Evolutionary conservation across 2,888 invertebrate genomes (phyloP), one percentile per base, ranked within the genome.

Genomic region (Ptychoptera contaminata): DNA sequence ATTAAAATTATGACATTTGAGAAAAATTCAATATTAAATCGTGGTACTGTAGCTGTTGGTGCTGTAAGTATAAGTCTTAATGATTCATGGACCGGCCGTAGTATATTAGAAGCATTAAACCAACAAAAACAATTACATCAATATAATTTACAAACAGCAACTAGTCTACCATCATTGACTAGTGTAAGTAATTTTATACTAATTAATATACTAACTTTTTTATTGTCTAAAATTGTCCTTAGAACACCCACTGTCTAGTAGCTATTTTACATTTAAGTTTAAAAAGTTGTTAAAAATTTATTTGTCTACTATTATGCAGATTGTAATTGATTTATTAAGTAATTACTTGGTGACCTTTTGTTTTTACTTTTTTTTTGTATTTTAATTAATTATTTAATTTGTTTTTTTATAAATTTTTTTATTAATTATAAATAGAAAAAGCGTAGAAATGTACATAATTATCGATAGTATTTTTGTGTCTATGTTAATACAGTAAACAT

Each of bases 61-160:
- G 68, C 69, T 14, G 67, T 71, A 37, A 71, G 73, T 10, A 57
- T 72, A 44, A 71, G 73, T 57, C 59, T 71, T 44, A 69, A 70
- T 54, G 70, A 70, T 48, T 72, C 74, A 23, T 76, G 77, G 76
- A 71, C 73, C 40, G 71, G 71, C n/a, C 66, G 67, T 54, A 68
- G 69, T 45, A 61, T 71, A 42, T 58, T 69, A 51, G 66, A 69
- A 49, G 67, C 67, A n/a, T 54, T 69, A 7, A n/a, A 23, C 7
- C 23, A 23, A 5, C 23, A 23, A 23, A 3, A 23, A 23, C 23
- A 23, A 23, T 23, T n/a, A n/a, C n/a, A n/a, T n/a, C n/a, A n/a
- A n/a, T n/a, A n/a, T 49, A 57, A 63, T 41, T 53, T 65, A 46
- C 61, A 62, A 34, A 57, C 59, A 30, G 54, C 55, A 45, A 54